phyloP scores from a whole-genome alignment of 1,140 invertebrate genomes.

The Drosophila pseudoananassae region DNA sequence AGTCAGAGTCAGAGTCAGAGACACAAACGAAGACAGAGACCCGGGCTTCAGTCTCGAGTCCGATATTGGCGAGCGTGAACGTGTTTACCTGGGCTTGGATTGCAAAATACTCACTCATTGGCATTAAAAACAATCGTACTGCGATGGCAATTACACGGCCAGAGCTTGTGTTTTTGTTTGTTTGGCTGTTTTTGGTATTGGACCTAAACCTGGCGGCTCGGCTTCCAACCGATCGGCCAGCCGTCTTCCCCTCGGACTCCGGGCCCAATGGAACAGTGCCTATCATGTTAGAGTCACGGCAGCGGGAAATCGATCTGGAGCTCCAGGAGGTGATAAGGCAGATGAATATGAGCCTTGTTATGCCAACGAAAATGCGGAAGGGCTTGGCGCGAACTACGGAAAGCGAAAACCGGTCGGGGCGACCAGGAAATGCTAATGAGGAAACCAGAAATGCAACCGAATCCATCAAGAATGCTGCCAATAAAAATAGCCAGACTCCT shows the following conservation, averaged over 20 bases:
- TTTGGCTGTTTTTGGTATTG: conserved; percentile 28
- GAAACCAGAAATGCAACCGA: not conserved
- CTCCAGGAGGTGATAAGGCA: conserved; percentile 2
- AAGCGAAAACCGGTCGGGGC: conserved; percentile 3
- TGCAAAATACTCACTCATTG: conserved; percentile 15
- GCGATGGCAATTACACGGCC: conserved; percentile 34
- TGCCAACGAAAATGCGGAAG: conserved; percentile 2
- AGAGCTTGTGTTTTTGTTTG: conserved; percentile 13
- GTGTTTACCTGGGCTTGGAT: conserved; percentile 41
- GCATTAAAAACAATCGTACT: conserved; percentile 2
- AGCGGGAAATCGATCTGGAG: conserved; percentile 10
- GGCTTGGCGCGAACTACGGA: not conserved
- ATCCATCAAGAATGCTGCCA: not conserved
- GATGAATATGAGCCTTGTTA: not conserved
- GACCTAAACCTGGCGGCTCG: conserved; percentile 1
- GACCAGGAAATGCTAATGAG: not conserved
- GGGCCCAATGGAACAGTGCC: not conserved
- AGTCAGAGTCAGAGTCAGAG: not conserved
- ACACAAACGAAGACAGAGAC: conserved; percentile 11
- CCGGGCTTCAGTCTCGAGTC: conserved; percentile 35
- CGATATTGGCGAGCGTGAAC: conserved; percentile 44
- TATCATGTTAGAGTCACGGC: not conserved
- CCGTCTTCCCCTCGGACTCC: conserved; percentile 23
- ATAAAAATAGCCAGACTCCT: not conserved
- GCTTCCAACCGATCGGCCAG: conserved; percentile 16